phyloP scores from a whole-genome alignment of 2,113 vertebrate genomes.

The Ceuthmochares aereus region DNA sequence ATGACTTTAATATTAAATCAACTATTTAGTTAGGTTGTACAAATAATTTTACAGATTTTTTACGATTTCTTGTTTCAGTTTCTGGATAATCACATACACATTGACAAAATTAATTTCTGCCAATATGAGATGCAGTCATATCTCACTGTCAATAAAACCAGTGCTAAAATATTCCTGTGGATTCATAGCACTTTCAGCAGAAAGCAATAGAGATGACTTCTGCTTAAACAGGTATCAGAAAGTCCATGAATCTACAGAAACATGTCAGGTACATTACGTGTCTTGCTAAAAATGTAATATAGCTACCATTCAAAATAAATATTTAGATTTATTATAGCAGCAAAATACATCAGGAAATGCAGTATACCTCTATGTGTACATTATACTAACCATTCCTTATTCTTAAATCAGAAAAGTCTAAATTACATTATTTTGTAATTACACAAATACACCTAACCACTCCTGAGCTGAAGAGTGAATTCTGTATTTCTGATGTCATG shows the following conservation, averaged over 20 bases:
- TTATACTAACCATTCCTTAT: neutral
- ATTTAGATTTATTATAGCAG: neutral
- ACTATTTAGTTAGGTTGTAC: neutral
- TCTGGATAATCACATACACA: neutral
- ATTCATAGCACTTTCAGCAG: neutral
- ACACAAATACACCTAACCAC: neutral
- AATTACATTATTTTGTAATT: neutral
- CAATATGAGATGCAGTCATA: neutral
- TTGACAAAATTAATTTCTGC: neutral
- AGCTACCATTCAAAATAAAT: constrained; percentile 3
- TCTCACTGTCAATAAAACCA: neutral
- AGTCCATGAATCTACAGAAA: neutral
- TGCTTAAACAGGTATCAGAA: neutral
- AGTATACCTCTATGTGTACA: neutral
- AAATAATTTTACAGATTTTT: neutral
- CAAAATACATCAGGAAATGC: neutral
- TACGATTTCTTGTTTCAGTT: neutral
- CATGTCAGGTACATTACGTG: neutral
- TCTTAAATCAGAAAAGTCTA: neutral
- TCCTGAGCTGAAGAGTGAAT: neutral
- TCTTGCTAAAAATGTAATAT: constrained; percentile 32
- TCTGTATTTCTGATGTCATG: neutral
- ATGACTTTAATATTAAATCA: neutral
- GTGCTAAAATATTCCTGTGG: neutral
- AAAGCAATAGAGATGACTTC: neutral